Evolutionary conservation across 2,113 vertebrate genomes (phyloP).

Genomic region (Myiopsitta monachus): DNA sequence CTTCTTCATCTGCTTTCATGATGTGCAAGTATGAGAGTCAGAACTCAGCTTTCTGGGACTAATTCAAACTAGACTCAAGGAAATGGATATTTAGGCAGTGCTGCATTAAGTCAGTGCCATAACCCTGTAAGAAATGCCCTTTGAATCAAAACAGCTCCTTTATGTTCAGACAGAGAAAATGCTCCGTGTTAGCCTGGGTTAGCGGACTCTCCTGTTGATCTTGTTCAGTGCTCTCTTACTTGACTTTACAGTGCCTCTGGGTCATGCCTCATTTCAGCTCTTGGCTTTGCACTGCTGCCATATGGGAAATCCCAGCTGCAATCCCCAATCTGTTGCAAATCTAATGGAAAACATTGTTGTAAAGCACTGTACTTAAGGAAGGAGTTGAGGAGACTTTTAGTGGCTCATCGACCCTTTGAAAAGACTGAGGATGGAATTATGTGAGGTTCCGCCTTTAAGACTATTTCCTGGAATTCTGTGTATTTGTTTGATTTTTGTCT

Average conservation of each 20-base stretch:
- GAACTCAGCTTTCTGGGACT: not conserved
- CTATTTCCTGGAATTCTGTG: not conserved
- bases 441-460: not conserved
- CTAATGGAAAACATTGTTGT: not conserved
- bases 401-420: not conserved
- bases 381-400: not conserved
- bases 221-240: not conserved
- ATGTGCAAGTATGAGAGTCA: not conserved
- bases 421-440: not conserved
- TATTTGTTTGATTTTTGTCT: not conserved
- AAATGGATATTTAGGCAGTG: not conserved
- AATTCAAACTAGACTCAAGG: not conserved
- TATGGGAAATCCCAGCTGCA: not conserved
- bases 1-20: not conserved
- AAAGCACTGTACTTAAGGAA: accelerated
- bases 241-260: accelerated
- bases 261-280: not conserved
- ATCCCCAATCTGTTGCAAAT: not conserved
- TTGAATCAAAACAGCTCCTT: not conserved
- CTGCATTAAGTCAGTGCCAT: not conserved
- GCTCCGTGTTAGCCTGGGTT: not conserved
- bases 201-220: not conserved
- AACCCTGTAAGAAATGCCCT: not conserved
- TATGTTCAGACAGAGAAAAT: not conserved
- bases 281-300: not conserved